Percentiles rank a stretch among this genome's conserved stretches.
These are phyloP conservation scores for Propithecus deckenii DNA, from an alignment of 2,797 vertebrate species.

Conservation along the genomic window DNA sequence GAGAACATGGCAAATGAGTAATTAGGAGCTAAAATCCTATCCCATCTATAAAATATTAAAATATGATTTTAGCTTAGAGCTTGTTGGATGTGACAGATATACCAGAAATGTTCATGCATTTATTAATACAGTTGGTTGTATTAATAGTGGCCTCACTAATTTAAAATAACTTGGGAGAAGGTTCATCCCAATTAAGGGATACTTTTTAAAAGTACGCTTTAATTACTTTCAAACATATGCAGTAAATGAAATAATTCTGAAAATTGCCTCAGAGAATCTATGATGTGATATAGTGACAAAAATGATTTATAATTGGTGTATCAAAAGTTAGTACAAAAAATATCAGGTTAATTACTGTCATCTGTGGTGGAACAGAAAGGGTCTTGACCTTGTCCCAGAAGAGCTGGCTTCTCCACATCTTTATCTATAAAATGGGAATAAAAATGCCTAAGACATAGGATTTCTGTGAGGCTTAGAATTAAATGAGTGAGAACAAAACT, in stretches of 20 bases:
- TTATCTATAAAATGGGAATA: slow-evolving; percentile 32
- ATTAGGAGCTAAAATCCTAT: slow-evolving; percentile 66
- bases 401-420: neutral
- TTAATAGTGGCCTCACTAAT: slow-evolving; percentile 72
- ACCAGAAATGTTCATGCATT: slow-evolving; percentile 69
- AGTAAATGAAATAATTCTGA: slow-evolving; percentile 63
- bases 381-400: neutral
- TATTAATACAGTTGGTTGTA: slow-evolving; percentile 76
- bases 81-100: slow-evolving; percentile 53
- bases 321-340: slow-evolving; percentile 38
- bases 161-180: slow-evolving; percentile 70
- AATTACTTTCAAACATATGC: slow-evolving; percentile 65
- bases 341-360: slow-evolving; percentile 40
- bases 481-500: neutral
- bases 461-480: neutral
- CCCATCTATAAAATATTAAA: slow-evolving; percentile 74
- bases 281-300: neutral
- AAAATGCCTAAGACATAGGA: neutral
- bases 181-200: slow-evolving; percentile 66
- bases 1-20: slow-evolving; percentile 55
- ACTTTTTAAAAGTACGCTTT: slow-evolving; percentile 60
- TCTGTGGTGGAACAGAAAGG: neutral
- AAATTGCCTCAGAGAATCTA: slow-evolving; percentile 48
- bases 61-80: slow-evolving; percentile 65
- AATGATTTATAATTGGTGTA: slow-evolving; percentile 60